Base-by-base conservation (phyloP, 2,888 invertebrate genomes). In the Athalia circularis region DNA sequence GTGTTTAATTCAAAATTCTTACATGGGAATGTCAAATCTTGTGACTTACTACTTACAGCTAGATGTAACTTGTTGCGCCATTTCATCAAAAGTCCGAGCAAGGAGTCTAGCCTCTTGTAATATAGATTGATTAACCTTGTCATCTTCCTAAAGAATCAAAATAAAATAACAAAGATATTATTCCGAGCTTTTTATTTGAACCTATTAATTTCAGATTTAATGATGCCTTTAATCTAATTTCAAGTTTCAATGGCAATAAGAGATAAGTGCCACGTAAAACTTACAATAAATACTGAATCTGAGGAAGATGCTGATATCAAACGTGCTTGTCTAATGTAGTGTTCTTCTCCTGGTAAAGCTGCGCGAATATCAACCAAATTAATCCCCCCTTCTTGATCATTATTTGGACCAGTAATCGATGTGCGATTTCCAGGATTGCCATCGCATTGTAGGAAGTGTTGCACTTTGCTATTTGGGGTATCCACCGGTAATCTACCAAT, bases 241-340 rank as follows among this genome's bases (percentile, higher is more conserved):
- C 54, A 11, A 54, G 54, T 65, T n/a, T 48, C 4, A 65, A n/a
- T 47, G 9, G 29, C 29, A 67, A 6, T 9, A 62, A 74, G 72
- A 52, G 13, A 45, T 6, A 13, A 59, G 65, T 50, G 7, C 8
- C 57, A 52, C 3, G 8, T 15, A n/a, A 8, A 76, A 82, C 86
- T 87, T 84, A 88, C 88, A 75, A 77, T 50, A 78, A 86, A 88
- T 54, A 87, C 87, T 65, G 88, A 87, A 81, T 88, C 87, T 4
- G 82, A 82, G 8, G 85, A 86, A 50, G 79, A 79, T 11, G 47
- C 54, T 4, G 79, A 76, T 6, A 48, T 6, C 4, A 65, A 65
- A 65, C 48, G 54, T 29, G 15, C 29, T 5, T 13, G 47, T 29
- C 11, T 50, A 9, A 7, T 59, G 13, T 13, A 75, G 29, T 48